Percentiles rank a stretch among this genome's conserved stretches.
Conservation (phyloP, 2,888 invertebrate species). For the Trichopoda pennipes region DNA sequence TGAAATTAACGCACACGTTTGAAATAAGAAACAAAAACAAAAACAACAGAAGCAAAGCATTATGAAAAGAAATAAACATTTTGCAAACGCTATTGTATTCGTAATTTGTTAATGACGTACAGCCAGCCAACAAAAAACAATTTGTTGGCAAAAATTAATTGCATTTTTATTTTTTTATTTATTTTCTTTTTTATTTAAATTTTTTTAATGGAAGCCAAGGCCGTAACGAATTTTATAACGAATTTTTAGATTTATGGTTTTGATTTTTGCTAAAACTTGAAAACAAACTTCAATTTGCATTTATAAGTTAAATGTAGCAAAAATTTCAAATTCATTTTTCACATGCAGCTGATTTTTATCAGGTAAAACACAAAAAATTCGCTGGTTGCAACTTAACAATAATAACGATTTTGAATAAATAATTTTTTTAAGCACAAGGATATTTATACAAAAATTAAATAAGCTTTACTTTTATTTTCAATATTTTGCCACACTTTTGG, state of each 20-base stretch:
- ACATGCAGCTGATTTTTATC: too few relatives aligned
- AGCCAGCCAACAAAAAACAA: slow-evolving; percentile 21
- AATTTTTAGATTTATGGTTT: background rate
- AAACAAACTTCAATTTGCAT: too few relatives aligned
- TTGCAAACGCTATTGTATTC: slow-evolving; percentile 36
- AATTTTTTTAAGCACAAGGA: too few relatives aligned
- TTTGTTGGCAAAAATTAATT: slow-evolving; percentile 42
- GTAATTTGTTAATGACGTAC: slow-evolving; percentile 55
- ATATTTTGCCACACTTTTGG: too few relatives aligned
- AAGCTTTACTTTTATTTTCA: too few relatives aligned
- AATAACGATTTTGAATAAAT: too few relatives aligned
- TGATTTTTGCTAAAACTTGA: background rate
- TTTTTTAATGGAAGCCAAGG: slow-evolving; percentile 27
- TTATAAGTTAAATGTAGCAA: too few relatives aligned
- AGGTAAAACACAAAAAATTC: too few relatives aligned
- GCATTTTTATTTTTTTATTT: slow-evolving; percentile 28
- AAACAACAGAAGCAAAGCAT: background rate
- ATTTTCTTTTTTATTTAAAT: background rate
- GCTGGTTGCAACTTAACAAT: too few relatives aligned
- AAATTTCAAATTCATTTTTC: too few relatives aligned
- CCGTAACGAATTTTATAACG: slow-evolving; percentile 48
- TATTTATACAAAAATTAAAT: too few relatives aligned
- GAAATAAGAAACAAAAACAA: slow-evolving; percentile 3
- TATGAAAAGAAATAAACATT: slow-evolving; percentile 13
- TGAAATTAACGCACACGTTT: slow-evolving; percentile 59